Evolutionary conservation across 1,140 invertebrate species (phyloP).

Genomic region (Saccostrea echinata): DNA sequence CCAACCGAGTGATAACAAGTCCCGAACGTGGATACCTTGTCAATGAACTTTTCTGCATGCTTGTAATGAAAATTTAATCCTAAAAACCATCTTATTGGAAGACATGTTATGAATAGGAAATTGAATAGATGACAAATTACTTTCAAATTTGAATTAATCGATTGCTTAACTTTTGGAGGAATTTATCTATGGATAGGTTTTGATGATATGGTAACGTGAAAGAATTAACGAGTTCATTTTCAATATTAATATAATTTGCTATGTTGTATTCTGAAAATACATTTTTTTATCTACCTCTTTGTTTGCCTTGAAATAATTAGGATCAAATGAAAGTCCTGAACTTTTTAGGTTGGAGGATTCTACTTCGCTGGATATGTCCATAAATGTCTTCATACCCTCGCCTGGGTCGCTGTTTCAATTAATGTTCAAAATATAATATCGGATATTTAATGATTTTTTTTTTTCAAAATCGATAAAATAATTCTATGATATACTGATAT

Average conservation of each 20-base stretch:
- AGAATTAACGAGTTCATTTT: neutral
- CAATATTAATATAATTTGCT: neutral
- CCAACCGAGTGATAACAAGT: neutral
- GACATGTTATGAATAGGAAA: neutral
- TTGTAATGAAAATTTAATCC: slow-evolving; percentile 11
- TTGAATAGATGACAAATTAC: slow-evolving; percentile 6
- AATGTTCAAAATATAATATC: neutral
- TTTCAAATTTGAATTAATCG: neutral
- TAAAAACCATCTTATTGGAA: neutral
- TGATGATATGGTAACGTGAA: neutral
- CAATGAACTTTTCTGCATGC: neutral
- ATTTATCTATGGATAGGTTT: neutral
- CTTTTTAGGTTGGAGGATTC: slow-evolving; percentile 65
- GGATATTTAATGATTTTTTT: no score
- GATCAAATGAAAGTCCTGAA: slow-evolving; percentile 73
- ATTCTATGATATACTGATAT: no score
- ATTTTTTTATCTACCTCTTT: slow-evolving; percentile 68
- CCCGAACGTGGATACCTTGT: neutral
- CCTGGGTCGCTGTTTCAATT: slow-evolving; percentile 40
- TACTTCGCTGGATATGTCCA: slow-evolving; percentile 61
- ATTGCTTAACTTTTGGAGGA: neutral
- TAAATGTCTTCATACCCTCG: slow-evolving; percentile 67
- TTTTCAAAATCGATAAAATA: slow-evolving; percentile 9
- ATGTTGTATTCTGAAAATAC: neutral
- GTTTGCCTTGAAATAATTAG: slow-evolving; percentile 74